Evolutionary conservation across 1,140 invertebrate genomes (phyloP), one percentile per base, ranked within the genome.

Genomic region (Goniozus legneri): DNA sequence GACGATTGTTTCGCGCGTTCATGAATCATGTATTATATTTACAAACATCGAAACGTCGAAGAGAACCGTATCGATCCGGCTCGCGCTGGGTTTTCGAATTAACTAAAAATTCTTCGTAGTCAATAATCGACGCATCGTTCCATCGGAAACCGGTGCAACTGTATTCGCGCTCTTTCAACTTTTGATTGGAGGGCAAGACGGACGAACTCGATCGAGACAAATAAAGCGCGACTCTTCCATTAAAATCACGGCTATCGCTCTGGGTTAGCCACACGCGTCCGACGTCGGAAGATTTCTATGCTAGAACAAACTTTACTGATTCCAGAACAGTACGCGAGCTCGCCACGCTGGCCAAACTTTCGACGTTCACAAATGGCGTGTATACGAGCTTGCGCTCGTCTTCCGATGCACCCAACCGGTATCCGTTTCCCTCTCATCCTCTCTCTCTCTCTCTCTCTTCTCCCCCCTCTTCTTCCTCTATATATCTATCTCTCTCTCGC

Each of bases 271-370:
- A 42, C 15, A 8, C 39, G 39, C 46, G 24, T 31, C 40, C 32
- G 39, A 39, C 41, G 35, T 3, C 39, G 16, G 31, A 14, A 32
- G 44, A 48, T 48, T 48, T 48, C 42, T 44, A 33, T 48, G 32
- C 31, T 43, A 35, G 24, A n/a, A n/a, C n/a, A n/a, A n/a, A n/a
- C n/a, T n/a, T n/a, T n/a, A n/a, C n/a, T n/a, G n/a, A n/a, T n/a
- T n/a, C n/a, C n/a, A n/a, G n/a, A n/a, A n/a, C n/a, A n/a, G n/a
- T n/a, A n/a, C n/a, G n/a, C n/a, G n/a, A n/a, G n/a, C n/a, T n/a
- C n/a, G n/a, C n/a, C n/a, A n/a, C n/a, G n/a, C n/a, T n/a, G n/a
- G n/a, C n/a, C n/a, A 27, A 27, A 27, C 24, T 27, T 27, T 27
- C 24, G 24, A 27, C 24, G 10, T 27, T 27, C 24, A 27, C 24